phyloP scores from a whole-genome alignment of 2,797 vertebrate genomes.

The Anas flavirostris region DNA sequence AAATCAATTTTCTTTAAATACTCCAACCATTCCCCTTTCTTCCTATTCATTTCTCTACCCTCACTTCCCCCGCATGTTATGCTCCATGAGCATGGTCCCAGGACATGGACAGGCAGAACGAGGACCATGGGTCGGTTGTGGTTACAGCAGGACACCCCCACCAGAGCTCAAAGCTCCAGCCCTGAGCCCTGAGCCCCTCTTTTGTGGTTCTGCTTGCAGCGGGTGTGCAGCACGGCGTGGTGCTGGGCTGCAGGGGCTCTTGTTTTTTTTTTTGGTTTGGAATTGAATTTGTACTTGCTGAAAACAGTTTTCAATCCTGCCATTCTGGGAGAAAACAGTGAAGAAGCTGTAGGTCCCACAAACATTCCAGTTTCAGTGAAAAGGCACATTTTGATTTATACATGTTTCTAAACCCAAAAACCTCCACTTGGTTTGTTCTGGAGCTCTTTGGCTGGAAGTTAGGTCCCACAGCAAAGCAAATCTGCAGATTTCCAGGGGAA shows the following conservation, averaged over 20 bases:
- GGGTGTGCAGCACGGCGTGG: rapidly evolving
- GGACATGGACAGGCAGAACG: background rate
- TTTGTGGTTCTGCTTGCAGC: rapidly evolving
- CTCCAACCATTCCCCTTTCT: background rate
- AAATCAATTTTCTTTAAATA: background rate
- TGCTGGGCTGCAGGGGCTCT: too few species aligned
- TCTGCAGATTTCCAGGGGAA: background rate
- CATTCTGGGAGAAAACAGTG: background rate
- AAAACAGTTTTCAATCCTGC: rapidly evolving
- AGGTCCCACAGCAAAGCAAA: background rate
- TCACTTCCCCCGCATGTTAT: background rate
- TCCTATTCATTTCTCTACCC: background rate
- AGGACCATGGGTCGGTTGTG: too few species aligned
- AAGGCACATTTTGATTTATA: background rate
- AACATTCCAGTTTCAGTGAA: background rate
- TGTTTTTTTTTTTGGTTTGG: too few species aligned
- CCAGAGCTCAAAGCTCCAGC: too few species aligned
- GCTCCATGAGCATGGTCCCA: rapidly evolving
- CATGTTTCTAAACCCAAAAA: background rate
- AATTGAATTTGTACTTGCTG: background rate
- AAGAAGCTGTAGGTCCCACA: background rate
- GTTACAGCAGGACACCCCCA: too few species aligned
- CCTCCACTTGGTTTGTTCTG: background rate
- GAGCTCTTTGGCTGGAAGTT: background rate
- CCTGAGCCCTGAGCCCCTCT: background rate